Evolutionary conservation across 2,797 vertebrate genomes (phyloP), one percentile per base, ranked within the genome.

Genomic region (Parauchenoglanis punctatus): DNA sequence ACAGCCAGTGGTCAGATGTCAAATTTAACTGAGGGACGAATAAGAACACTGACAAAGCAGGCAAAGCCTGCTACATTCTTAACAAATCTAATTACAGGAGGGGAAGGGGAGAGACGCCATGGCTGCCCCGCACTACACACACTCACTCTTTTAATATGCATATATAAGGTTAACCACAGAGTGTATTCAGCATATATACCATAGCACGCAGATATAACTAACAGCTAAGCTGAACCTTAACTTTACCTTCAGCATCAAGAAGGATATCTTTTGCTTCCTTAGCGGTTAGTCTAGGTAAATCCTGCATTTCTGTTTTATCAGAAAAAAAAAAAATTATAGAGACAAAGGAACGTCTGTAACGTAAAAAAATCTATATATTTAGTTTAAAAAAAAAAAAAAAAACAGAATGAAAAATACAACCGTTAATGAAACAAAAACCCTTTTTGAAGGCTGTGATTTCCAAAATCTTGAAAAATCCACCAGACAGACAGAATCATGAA

Each of bases 21-120:
- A 83, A 81, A 75, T 89, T 89, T 73, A 81, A 87, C 65, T 59
- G 46, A 84, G 75, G 10, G 92, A 93, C 91, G 88, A 89, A 93
- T 87, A 90, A 88, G 91, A 92, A 93, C 86, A 91, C 92, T 94
- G 94, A 94, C 93, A 94, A 93, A 88, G 88, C 94, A 93, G 87
- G 93, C 93, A 95, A 95, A 94, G 94, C 92, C 91, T 92, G 92
- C 91, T 91, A 95, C 94, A 96, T 96, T 95, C 95, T 95, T 93
- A 92, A 92, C 93, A 95, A 96, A 96, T 95, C 95, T 92, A 95
- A 96, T 96, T 96, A 95, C 94, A 93, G 94, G 90, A 89, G 92
- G 86, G 75, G 91, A 91, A 93, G 92, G 89, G 92, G 93, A 93
- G 92, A 85, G 91, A 93, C 92, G 90, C 92, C 93, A 91, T 92